These are phyloP conservation scores for Sardina pilchardus DNA, from an alignment of 2,113 vertebrate species.

Conservation along the genomic window DNA sequence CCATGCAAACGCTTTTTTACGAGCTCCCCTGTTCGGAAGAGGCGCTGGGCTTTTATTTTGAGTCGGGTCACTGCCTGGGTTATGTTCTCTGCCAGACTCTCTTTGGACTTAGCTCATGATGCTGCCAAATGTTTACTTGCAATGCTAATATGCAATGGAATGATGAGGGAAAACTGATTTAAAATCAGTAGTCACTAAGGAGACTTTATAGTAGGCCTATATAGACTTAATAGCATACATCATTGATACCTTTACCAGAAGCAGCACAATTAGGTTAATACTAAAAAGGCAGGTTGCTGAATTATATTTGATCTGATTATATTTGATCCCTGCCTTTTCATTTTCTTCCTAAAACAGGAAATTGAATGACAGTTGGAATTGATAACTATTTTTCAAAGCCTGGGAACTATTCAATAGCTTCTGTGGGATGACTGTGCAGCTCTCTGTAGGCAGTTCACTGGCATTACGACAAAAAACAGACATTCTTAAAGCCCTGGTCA, in stretches of 20 bases:
- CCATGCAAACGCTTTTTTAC: background rate
- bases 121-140: background rate
- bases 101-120: background rate
- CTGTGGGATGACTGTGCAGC: background rate
- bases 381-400: background rate
- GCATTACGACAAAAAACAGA: background rate
- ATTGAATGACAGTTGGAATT: background rate
- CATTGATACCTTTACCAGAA: background rate
- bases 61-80: background rate
- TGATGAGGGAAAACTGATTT: background rate
- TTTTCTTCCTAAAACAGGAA: background rate
- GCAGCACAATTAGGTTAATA: background rate
- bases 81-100: background rate
- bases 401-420: background rate
- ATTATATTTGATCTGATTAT: background rate
- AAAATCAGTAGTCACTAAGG: background rate
- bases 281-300: background rate
- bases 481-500: background rate
- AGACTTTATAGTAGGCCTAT: background rate
- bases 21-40: background rate
- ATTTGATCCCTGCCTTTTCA: background rate
- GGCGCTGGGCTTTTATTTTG: constrained; percentile 6
- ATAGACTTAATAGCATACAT: background rate
- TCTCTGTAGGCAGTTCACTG: background rate
- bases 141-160: background rate